phyloP scores from a whole-genome alignment of 1,140 invertebrate genomes.

The Orius laevigatus region DNA sequence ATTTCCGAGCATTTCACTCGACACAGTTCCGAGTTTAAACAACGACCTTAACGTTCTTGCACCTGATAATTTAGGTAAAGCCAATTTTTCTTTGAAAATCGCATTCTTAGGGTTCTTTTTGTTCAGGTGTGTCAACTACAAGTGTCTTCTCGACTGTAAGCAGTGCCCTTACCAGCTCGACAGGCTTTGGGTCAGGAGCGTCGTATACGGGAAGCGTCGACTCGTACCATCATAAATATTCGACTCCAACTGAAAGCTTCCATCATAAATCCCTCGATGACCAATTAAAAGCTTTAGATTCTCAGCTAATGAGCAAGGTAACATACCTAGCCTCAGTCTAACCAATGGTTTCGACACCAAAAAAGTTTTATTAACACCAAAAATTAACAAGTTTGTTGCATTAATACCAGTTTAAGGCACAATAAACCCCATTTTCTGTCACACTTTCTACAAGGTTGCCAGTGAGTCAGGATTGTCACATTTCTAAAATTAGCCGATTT shows the following conservation, averaged over 20 bases:
- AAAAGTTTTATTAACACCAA: neutral
- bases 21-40: slow-evolving; percentile 34
- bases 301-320: slow-evolving; percentile 53
- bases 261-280: slow-evolving; percentile 62
- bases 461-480: too few relatives aligned
- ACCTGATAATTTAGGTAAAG: slow-evolving; percentile 31
- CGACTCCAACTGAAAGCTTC: slow-evolving; percentile 40
- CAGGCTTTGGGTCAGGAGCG: slow-evolving; percentile 38
- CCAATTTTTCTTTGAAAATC: slow-evolving; percentile 21
- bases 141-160: slow-evolving; percentile 22
- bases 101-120: slow-evolving; percentile 12
- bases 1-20: slow-evolving; percentile 28
- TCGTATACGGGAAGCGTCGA: slow-evolving; percentile 38
- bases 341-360: neutral
- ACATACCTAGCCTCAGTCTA: slow-evolving; percentile 18
- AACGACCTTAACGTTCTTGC: slow-evolving; percentile 30
- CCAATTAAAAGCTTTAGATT: slow-evolving; percentile 65
- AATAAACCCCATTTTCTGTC: too few relatives aligned
- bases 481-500: too few relatives aligned
- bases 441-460: too few relatives aligned
- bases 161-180: slow-evolving; percentile 23
- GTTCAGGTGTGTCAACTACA: slow-evolving; percentile 21
- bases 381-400: too few relatives aligned
- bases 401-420: too few relatives aligned
- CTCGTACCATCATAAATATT: slow-evolving; percentile 23